These are phyloP conservation scores for Virgularia gustaviana DNA, from an alignment of 92 coral and sea anemone genomes.

Conservation along the genomic window DNA sequence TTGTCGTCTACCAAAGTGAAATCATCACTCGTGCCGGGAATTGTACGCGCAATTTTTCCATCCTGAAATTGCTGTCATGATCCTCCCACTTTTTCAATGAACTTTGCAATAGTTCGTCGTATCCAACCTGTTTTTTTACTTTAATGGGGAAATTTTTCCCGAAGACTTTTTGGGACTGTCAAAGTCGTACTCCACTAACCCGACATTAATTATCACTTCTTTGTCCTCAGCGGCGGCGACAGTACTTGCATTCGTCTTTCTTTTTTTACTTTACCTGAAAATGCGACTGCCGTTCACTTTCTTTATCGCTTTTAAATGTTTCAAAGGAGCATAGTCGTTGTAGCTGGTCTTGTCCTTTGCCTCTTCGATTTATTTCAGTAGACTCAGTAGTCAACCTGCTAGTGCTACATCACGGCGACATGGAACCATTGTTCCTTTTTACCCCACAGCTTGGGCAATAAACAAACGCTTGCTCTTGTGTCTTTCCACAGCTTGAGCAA, in stretches of 20 bases:
- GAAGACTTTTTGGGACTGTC: conserved; percentile 32
- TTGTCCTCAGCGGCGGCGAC: conserved; percentile 19
- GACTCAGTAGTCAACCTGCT: no score
- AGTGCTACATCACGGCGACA: neutral
- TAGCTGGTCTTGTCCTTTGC: no score
- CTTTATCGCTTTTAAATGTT: conserved; percentile 18
- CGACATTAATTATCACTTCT: conserved; percentile 35
- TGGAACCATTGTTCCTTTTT: neutral
- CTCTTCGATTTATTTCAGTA: no score
- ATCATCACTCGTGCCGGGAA: conserved; percentile 50
- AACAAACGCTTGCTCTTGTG: neutral
- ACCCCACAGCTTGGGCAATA: conserved; percentile 13
- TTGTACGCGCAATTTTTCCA: conserved; percentile 42
- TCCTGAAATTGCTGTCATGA: conserved; percentile 39
- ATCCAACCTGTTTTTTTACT: neutral
- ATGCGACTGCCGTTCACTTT: conserved; percentile 12
- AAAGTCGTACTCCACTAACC: conserved; percentile 45
- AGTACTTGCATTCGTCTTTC: neutral
- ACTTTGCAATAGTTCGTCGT: conserved; percentile 31
- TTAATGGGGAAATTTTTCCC: conserved; percentile 44
- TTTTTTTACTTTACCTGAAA: conserved; percentile 16
- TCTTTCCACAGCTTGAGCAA: conserved; percentile 11
- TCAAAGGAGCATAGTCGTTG: neutral
- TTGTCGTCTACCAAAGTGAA: conserved; percentile 44
- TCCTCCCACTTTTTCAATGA: conserved; percentile 32